Base-by-base conservation (phyloP, 2,797 vertebrate species). In the Macropodus opercularis region DNA sequence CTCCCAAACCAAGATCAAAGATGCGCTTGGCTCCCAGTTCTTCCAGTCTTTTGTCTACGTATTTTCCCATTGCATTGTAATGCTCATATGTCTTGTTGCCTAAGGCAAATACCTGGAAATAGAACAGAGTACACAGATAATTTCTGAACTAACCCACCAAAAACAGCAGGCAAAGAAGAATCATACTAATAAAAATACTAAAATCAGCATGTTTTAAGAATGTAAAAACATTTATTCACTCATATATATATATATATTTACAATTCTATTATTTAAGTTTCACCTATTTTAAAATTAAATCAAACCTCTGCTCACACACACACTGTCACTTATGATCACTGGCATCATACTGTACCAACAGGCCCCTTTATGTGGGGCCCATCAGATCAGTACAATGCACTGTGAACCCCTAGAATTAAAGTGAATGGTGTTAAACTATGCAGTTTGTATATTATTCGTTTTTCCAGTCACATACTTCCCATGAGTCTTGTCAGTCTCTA, bases 1-100 rank as follows among this genome's bases (percentile, higher is more conserved):
- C 98, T 44, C 98, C 98, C 80, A 95, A 65, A 32, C 98, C 97
- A 0, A 98, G 92, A 56, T 99, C 98, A 67, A 96, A 99, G 85
- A 99, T 95, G 57, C 96, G 93, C 9, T 92, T 92, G 8, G 93
- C 97, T 15, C 96, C 95, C 0, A 99, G 93, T 59, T 99, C 94
- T 40, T 95, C 94, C 69, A 99, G 84, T 12, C 94, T 91, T 88
- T 95, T 98, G 83, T 99, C 97, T 61, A 99, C 95, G 0, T 96
- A 99, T 61, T 95, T 97, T 9, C 95, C 98, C 95, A 95, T 98
- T 34, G 98, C 95, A 1, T 99, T 99, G 90, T 97, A 99, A 83
- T 99, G 97, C 72, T 99, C 98, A 0, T 99, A 99, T 0, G 97
- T 98, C 86, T 99, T 99, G 79, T 99, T 99, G n/a, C 98, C 98